Evolutionary conservation across 2,113 vertebrate species (phyloP).

Genomic region (Daubentonia madagascariensis): DNA sequence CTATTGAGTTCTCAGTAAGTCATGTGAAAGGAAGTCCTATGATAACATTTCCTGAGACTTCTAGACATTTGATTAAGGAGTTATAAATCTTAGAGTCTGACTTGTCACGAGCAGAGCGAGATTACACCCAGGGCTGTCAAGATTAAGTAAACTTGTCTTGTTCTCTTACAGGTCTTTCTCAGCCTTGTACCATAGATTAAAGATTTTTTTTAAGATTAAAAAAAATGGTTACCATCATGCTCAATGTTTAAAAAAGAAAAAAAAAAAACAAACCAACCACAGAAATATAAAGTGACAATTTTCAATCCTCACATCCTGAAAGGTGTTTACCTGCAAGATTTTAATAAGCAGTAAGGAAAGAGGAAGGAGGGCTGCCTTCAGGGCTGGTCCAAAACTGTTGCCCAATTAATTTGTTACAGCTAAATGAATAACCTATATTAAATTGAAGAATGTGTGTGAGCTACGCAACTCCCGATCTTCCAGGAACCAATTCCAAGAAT

Average conservation of each 20-base stretch:
- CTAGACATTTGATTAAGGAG: constrained; percentile 92
- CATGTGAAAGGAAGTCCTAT: constrained; percentile 89
- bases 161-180: constrained; percentile 89
- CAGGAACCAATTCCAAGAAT: constrained; percentile 59
- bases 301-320: constrained; percentile 71
- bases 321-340: constrained; percentile 76
- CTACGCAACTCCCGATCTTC: constrained; percentile 41
- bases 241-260: constrained; percentile 65
- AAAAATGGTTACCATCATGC: constrained; percentile 85
- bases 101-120: constrained; percentile 90
- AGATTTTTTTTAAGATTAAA: constrained; percentile 84
- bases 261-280: constrained; percentile 70
- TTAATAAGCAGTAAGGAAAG: constrained; percentile 64
- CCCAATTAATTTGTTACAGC: constrained; percentile 68
- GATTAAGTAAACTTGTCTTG: constrained; percentile 93
- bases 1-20: constrained; percentile 89
- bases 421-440: constrained; percentile 66
- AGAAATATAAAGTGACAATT: constrained; percentile 77
- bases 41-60: constrained; percentile 91
- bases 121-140: constrained; percentile 92
- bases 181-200: constrained; percentile 89
- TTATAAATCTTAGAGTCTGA: constrained; percentile 92
- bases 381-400: constrained; percentile 34
- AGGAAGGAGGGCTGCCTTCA: constrained; percentile 30
- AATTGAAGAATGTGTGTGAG: constrained; percentile 23